Evolutionary conservation across 1,140 invertebrate species (phyloP).

Genomic region (Drosophila grimshawi): DNA sequence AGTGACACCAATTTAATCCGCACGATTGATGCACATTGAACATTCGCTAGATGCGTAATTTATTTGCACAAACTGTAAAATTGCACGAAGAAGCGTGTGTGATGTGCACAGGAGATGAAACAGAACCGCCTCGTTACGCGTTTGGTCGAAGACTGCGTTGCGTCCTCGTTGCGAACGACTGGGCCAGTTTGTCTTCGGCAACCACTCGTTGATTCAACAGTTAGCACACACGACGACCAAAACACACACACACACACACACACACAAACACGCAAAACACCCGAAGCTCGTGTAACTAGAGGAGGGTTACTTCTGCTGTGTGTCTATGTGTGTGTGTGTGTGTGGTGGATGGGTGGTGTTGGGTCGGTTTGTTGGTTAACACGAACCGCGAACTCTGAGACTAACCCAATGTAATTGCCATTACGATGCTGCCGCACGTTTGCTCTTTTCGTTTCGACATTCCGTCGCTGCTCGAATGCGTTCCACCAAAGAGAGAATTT

Average conservation of each 20-base stretch:
- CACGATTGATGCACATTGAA: conserved; percentile 2
- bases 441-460: conserved; percentile 64
- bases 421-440: conserved; percentile 63
- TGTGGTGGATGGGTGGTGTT: not conserved
- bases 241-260: not conserved
- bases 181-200: conserved; percentile 58
- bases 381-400: conserved; percentile 56
- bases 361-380: conserved; percentile 29
- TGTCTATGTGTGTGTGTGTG: not conserved
- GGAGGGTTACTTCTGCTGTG: conserved; percentile 1
- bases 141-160: conserved; percentile 63
- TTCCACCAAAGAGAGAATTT: conserved; percentile 69
- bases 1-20: not conserved
- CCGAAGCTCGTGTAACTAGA: conserved; percentile 28
- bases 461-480: conserved; percentile 40
- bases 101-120: conserved; percentile 38
- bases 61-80: conserved; percentile 3
- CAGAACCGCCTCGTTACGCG: conserved; percentile 69
- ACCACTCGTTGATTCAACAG: conserved; percentile 84
- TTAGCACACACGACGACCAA: conserved; percentile 48
- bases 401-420: conserved; percentile 76
- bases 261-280: conserved; percentile 8
- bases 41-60: conserved; percentile 9
- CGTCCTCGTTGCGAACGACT: conserved; percentile 35
- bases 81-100: conserved; percentile 3